Evolutionary conservation across 1,140 invertebrate genomes (phyloP).

Genomic region (Papilio helenus): DNA sequence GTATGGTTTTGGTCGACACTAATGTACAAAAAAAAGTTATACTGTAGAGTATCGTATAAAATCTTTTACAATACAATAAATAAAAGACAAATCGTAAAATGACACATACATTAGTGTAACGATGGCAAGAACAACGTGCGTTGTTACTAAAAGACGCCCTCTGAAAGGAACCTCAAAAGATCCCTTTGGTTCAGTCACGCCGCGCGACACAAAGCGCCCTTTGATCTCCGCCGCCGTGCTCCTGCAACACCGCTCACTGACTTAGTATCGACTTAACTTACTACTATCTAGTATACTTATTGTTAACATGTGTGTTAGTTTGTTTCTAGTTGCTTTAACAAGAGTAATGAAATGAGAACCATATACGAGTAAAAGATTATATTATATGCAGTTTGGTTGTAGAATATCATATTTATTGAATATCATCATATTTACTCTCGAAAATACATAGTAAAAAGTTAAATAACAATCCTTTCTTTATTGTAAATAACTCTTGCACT

Average conservation of each 20-base stretch:
- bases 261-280: not conserved
- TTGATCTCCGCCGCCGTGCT: conserved; percentile 19
- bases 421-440: no score
- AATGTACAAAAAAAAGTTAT: not conserved
- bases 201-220: conserved; percentile 47
- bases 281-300: not conserved
- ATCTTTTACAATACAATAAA: not conserved
- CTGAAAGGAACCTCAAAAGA: conserved; percentile 43
- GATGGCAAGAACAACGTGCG: conserved; percentile 25
- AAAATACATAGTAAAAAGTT: not conserved
- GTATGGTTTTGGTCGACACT: not conserved
- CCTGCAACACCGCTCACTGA: not conserved
- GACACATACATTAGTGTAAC: conserved; percentile 21
- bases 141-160: conserved; percentile 43
- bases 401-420: no score
- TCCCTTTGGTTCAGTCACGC: conserved; percentile 55
- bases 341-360: not conserved
- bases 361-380: not conserved
- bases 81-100: conserved; percentile 5
- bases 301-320: not conserved
- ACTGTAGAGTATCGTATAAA: not conserved
- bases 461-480: not conserved
- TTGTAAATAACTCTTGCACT: not conserved
- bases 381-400: no score
- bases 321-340: not conserved